phyloP scores from a whole-genome alignment of 1,140 invertebrate genomes.

The Sweltsa coloradensis region DNA sequence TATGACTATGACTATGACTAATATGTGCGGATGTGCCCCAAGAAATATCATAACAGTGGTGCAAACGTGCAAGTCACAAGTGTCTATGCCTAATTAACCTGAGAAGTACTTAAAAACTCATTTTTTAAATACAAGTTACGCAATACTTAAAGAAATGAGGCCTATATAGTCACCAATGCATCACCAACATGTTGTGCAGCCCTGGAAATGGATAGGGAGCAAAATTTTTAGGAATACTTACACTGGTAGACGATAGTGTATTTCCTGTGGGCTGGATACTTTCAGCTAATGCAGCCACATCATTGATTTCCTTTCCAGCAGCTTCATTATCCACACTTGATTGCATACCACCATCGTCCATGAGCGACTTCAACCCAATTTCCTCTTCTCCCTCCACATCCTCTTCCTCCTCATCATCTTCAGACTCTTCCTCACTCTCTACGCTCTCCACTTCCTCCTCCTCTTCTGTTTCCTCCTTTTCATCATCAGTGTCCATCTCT shows the following conservation, averaged over 20 bases:
- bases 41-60: too few relatives aligned
- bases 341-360: slow-evolving; percentile 37
- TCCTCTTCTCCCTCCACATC: slow-evolving; percentile 38
- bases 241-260: slow-evolving; percentile 80
- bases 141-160: neutral
- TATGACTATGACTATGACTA: too few relatives aligned
- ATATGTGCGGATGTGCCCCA: too few relatives aligned
- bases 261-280: slow-evolving; percentile 97
- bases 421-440: slow-evolving; percentile 20
- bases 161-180: neutral
- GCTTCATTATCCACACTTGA: slow-evolving; percentile 40
- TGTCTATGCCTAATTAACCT: too few relatives aligned
- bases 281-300: slow-evolving; percentile 89
- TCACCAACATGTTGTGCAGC: too few relatives aligned
- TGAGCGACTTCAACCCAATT: slow-evolving; percentile 45
- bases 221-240: slow-evolving; percentile 56
- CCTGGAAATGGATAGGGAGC: slow-evolving; percentile 86
- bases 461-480: slow-evolving; percentile 12
- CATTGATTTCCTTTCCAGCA: slow-evolving; percentile 59
- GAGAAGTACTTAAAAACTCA: too few relatives aligned
- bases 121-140: too few relatives aligned
- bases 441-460: slow-evolving; percentile 16
- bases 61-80: too few relatives aligned
- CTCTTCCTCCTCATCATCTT: slow-evolving; percentile 16
- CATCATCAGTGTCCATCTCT: slow-evolving; percentile 25